Base-by-base conservation (phyloP, 2,888 invertebrate genomes). In the Invenusta paracnida region DNA sequence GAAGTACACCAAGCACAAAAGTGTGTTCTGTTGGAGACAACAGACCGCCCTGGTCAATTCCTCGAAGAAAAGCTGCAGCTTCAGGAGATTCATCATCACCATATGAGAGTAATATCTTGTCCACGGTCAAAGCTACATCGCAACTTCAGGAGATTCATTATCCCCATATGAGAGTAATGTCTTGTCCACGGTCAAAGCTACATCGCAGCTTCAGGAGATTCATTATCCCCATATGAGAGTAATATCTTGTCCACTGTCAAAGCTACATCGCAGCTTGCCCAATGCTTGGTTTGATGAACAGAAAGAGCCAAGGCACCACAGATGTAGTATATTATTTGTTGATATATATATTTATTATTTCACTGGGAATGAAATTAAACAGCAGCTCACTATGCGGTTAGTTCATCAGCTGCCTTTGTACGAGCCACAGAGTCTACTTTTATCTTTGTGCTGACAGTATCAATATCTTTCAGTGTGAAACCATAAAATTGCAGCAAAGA, bases 401-500 rank as follows among this genome's bases (percentile, higher is more conserved):
- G 31, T 66, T 83, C 83, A 30, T 30, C 83, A 25, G 83, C 83
- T 66, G 66, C 11, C 83, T 83, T 83, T 29, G 31, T 30, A 25
- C 17, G 30, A 48, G 83, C 30, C 73, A 73, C 73, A 73, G 73
- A 73, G 73, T 73, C 25, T 73, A 73, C 73, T 73, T 73, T 73
- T 73, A 13, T 73, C 73, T 73, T 73, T 23, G 73, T 73, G 73
- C 27, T 73, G 73, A 73, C 73, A 30, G 48, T 11, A 66, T 83
- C 83, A 29, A 83, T 83, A 66, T 83, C 83, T 66, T 83, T 83
- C 30, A 83, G 27, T 83, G 83, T 83, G 83, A 30, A 27, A 25
- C 83, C 83, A 83, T 85, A 82, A 83, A 82, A 84, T 28, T 84
- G 84, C 23, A 84, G 82, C 67, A 84, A 27, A 29, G 84, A 84